Base-by-base conservation (phyloP, 2,797 vertebrate genomes). In the Periparus ater region DNA sequence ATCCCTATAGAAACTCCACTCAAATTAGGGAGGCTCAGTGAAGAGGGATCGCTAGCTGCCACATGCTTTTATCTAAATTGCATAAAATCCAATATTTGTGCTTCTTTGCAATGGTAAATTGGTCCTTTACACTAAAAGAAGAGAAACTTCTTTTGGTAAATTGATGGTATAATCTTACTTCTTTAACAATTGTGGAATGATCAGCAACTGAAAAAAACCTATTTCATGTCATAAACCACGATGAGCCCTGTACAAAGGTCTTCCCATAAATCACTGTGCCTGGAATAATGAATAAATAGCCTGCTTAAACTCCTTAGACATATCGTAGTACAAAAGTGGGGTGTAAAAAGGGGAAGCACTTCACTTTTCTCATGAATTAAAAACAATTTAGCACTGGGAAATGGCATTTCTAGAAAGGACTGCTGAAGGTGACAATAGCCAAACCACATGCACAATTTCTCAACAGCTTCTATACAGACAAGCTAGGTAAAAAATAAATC, bases 51-150 rank as follows among this genome's bases (percentile, higher is more conserved):
- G 9, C 21, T 93, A 93, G 94, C 95, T 94, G 91, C 91, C 20
- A 2, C 60, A 36, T 32, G 30, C 34, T 74, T 66, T 65, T 77
- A 76, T 20, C 79, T 68, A 6, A 50, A 54, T 67, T 87, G 77
- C 60, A 93, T 86, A 93, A 94, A 93, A 91, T 81, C 63, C 63
- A 60, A 36, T 11, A 27, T n/a, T 95, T 96, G 94, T 97, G 95
- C 94, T 95, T 96, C 73, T 92, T 40, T 63, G 73, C 70, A 78
- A 74, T 27, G 53, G 45, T 65, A 88, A 71, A 73, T 87, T 94
- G 96, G 94, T 95, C 95, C 91, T 90, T 84, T 79, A 50, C 17
- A 40, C 10, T 65, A 50, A 58, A 77, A 65, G 9, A 85, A 38
- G 21, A 42, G 2, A 44, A 79, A 42, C 4, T 38, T 17, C 27